These are phyloP conservation scores for Sesamia inferens DNA, from an alignment of 2,888 invertebrate species.

Conservation along the genomic window DNA sequence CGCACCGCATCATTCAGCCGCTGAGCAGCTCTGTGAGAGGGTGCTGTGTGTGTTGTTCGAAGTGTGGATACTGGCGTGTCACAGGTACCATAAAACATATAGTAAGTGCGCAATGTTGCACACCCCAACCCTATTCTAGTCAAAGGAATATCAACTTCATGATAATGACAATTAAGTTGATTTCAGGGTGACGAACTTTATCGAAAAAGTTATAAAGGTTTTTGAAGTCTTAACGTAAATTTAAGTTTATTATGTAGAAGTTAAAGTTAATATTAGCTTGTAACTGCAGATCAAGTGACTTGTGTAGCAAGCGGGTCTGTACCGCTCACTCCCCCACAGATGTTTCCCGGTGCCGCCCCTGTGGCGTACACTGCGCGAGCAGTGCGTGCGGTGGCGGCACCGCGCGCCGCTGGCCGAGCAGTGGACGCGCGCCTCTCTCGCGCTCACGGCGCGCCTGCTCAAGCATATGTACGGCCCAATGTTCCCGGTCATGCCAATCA, in stretches of 20 bases:
- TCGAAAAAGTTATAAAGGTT: no score
- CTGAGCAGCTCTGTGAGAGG: conserved; percentile 97
- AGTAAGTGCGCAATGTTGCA: no score
- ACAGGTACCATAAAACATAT: conserved; percentile 74
- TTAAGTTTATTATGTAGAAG: no score
- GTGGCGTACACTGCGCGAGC: conserved; percentile 98
- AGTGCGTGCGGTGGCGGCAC: conserved; percentile 98
- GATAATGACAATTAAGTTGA: no score
- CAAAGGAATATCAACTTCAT: no score
- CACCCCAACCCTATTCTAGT: no score
- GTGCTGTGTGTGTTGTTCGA: conserved; percentile 98
- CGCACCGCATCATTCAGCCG: conserved; percentile 98
- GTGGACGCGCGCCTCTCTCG: conserved; percentile 98
- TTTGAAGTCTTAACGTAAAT: no score
- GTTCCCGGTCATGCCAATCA: conserved; percentile 95
- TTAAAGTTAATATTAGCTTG: no score
- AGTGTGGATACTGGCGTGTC: conserved; percentile 91
- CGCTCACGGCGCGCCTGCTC: conserved; percentile 95
- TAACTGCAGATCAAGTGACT: no score
- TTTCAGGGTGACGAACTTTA: no score
- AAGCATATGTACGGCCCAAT: conserved; percentile 96
- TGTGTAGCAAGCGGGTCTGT: no score
- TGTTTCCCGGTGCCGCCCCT: conserved; percentile 98
- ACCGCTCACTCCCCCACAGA: conserved; percentile 61
- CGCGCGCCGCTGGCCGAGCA: conserved; percentile 97